phyloP scores from a whole-genome alignment of 2,113 vertebrate genomes.

The Hemiscyllium ocellatum region DNA sequence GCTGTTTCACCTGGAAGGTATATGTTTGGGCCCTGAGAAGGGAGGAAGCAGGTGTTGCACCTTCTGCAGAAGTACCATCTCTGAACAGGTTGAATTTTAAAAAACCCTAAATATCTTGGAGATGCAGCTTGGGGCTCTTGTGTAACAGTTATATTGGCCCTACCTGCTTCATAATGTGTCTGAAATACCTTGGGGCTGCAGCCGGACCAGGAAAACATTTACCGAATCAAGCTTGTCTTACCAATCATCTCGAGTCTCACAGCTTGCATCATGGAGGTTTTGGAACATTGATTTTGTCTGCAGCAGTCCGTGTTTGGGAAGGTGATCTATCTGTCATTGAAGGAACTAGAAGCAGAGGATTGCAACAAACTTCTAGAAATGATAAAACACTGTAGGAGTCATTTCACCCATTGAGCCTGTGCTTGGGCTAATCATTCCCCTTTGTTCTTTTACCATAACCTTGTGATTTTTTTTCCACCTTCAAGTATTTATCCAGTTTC shows the following conservation, averaged over 20 bases:
- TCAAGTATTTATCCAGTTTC: background rate
- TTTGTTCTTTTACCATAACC: background rate
- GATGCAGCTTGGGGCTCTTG: too few relatives aligned
- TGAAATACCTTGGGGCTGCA: background rate
- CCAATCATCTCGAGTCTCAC: background rate
- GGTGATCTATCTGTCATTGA: too few relatives aligned
- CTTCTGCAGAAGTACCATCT: too few relatives aligned
- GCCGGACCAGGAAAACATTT: background rate
- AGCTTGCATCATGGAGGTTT: background rate
- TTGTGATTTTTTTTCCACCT: background rate
- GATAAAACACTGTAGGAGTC: background rate
- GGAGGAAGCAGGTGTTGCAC: too few relatives aligned
- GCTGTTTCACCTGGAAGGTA: too few relatives aligned
- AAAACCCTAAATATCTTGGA: too few relatives aligned
- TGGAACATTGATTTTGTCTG: background rate
- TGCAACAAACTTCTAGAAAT: background rate
- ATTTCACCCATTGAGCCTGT: background rate
- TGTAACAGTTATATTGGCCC: too few relatives aligned
- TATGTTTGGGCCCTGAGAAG: too few relatives aligned
- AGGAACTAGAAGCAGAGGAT: background rate
- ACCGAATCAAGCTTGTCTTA: background rate
- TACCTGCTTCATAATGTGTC: too few relatives aligned
- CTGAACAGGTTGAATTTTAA: too few relatives aligned
- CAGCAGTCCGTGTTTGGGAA: background rate
- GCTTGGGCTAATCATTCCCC: background rate